A percentile compares a stretch with the other conserved stretches of the same genome.
Evolutionary conservation across 1,140 invertebrate genomes (phyloP).

Genomic region (Philopotamus ludificatus): DNA sequence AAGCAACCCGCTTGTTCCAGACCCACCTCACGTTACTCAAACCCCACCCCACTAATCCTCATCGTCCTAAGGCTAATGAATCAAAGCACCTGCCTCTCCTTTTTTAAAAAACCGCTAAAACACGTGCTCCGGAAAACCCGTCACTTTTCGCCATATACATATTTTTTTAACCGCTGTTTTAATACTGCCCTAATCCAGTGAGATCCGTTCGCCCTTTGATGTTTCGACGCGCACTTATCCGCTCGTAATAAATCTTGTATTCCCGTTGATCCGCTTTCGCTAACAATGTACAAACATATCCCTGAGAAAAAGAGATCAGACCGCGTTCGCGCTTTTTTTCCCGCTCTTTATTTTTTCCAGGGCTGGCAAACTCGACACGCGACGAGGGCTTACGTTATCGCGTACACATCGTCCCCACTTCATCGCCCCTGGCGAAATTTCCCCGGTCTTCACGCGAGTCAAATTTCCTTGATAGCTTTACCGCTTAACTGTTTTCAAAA

Average conservation of each 20-base stretch:
- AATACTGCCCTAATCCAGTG: no score
- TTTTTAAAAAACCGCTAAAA: no score
- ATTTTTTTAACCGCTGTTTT: no score
- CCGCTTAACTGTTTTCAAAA: background rate
- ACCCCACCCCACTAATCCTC: no score
- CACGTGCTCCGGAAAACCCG: no score
- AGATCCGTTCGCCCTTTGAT: no score
- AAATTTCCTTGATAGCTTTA: background rate
- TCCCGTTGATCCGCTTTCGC: constrained; percentile 7
- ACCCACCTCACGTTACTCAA: no score
- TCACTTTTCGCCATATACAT: no score
- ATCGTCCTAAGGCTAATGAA: no score
- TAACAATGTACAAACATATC: constrained; percentile 21
- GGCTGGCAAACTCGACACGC: background rate
- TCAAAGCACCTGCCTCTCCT: no score
- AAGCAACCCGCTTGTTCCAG: no score
- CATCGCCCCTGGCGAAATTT: background rate
- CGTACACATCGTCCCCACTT: constrained; percentile 1
- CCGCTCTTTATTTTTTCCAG: background rate
- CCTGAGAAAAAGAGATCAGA: constrained; percentile 4
- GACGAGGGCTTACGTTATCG: constrained; percentile 12
- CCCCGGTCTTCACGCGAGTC: background rate
- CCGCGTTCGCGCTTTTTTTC: background rate
- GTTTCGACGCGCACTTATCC: background rate
- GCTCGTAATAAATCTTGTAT: background rate